Percentiles rank a stretch among this genome's conserved stretches.
Evolutionary conservation across 2,113 vertebrate species (phyloP).

Genomic region (Ranitomeya variabilis): DNA sequence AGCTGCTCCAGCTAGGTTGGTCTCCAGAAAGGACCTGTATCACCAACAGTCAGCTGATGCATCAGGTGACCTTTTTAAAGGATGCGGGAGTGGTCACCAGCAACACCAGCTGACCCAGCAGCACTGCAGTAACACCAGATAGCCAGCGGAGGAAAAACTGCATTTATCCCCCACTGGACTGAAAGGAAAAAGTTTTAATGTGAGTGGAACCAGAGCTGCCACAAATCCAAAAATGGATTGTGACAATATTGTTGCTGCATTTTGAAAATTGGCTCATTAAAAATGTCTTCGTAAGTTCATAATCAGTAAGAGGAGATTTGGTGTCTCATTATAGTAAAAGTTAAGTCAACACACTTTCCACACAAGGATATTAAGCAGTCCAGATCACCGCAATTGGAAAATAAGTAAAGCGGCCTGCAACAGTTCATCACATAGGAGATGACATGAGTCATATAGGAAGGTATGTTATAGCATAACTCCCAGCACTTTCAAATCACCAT

Average conservation of each 20-base stretch:
- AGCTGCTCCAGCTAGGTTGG: too few relatives aligned
- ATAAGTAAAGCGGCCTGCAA: neutral
- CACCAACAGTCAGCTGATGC: too few relatives aligned
- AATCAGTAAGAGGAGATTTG: neutral
- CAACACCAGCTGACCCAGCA: too few relatives aligned
- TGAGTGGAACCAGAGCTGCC: too few relatives aligned
- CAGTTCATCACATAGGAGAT: neutral
- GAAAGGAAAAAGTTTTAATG: too few relatives aligned
- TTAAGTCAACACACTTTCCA: neutral
- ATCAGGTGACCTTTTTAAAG: too few relatives aligned
- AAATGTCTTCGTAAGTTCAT: neutral
- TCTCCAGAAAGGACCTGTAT: too few relatives aligned
- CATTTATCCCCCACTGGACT: too few relatives aligned
- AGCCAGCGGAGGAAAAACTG: too few relatives aligned
- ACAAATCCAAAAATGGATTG: too few relatives aligned
- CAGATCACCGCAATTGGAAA: neutral
- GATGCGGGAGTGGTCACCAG: too few relatives aligned
- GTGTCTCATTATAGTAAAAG: neutral
- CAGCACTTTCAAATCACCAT: neutral
- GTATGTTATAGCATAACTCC: neutral
- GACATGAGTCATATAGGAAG: constrained; percentile 13
- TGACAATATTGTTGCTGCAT: neutral
- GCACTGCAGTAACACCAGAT: too few relatives aligned
- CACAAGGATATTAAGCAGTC: neutral
- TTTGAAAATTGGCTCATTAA: neutral